These are phyloP conservation scores for Gnatocerus cornutus DNA, from an alignment of 2,888 invertebrate species.

Conservation along the genomic window DNA sequence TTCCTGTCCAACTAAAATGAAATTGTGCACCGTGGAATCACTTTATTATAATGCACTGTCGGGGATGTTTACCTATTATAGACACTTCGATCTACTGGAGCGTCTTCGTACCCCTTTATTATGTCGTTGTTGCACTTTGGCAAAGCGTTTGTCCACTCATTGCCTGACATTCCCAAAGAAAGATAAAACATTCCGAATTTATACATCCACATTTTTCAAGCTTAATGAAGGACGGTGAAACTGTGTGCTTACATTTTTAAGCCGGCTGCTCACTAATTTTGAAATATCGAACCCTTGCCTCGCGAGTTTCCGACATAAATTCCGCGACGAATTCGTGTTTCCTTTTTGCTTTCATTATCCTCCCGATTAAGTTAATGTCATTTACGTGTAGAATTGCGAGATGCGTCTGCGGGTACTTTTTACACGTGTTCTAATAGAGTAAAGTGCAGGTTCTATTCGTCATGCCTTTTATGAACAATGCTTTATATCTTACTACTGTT, in stretches of 20 bases:
- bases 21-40: slow-evolving; percentile 21
- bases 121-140: background rate
- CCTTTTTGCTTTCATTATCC: slow-evolving; percentile 43
- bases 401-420: slow-evolving; percentile 7
- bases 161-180: slow-evolving; percentile 2
- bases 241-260: slow-evolving; percentile 12
- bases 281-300: slow-evolving; percentile 26
- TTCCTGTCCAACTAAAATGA: slow-evolving; percentile 30
- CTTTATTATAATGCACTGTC: slow-evolving; percentile 25
- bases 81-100: slow-evolving; percentile 6
- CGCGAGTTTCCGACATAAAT: slow-evolving; percentile 27
- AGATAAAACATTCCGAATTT: slow-evolving; percentile 13
- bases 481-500: slow-evolving; percentile 42
- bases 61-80: slow-evolving; percentile 21
- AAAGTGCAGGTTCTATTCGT: slow-evolving; percentile 41
- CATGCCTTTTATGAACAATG: slow-evolving; percentile 38
- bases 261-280: slow-evolving; percentile 27
- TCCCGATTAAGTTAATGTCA: slow-evolving; percentile 30
- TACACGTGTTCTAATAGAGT: slow-evolving; percentile 7
- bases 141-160: background rate
- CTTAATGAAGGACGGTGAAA: slow-evolving; percentile 17
- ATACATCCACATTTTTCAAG: slow-evolving; percentile 7
- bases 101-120: no score
- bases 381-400: slow-evolving; percentile 24
- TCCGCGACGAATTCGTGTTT: slow-evolving; percentile 6